Conservation (phyloP, 2,888 invertebrate genomes). For the Zygothrica quintamaculata region DNA sequence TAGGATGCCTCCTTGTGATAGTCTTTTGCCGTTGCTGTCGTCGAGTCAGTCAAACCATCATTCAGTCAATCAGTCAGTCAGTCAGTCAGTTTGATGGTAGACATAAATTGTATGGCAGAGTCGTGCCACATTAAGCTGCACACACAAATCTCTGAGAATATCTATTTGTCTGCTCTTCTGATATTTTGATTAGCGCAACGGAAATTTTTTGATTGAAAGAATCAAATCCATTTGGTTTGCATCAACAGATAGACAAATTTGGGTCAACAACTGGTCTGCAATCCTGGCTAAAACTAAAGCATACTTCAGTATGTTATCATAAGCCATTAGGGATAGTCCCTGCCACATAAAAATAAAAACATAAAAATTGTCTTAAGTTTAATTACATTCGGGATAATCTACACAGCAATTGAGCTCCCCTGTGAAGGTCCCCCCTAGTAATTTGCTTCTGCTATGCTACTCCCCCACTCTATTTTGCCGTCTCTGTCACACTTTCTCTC, state of each 20-base stretch:
- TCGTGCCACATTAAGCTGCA: slow-evolving; percentile 14
- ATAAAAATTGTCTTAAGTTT: slow-evolving; percentile 56
- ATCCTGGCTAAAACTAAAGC: too few relatives aligned
- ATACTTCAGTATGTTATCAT: slow-evolving; percentile 16
- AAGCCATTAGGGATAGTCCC: slow-evolving; percentile 39
- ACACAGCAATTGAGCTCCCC: slow-evolving; percentile 27
- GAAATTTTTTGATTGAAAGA: slow-evolving; percentile 38
- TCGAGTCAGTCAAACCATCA: slow-evolving; percentile 51
- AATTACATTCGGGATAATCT: slow-evolving; percentile 64
- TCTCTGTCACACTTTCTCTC: background rate
- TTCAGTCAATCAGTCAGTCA: slow-evolving; percentile 42
- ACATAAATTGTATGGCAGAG: slow-evolving; percentile 63
- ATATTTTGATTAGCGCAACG: slow-evolving; percentile 63
- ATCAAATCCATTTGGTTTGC: slow-evolving; percentile 34
- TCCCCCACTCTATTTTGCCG: background rate
- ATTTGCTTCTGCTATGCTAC: too few relatives aligned
- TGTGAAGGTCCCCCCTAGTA: slow-evolving; percentile 3
- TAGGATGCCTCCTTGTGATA: too few relatives aligned
- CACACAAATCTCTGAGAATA: too few relatives aligned
- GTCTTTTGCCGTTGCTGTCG: slow-evolving; percentile 54
- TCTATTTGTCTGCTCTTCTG: slow-evolving; percentile 33
- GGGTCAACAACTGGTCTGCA: slow-evolving; percentile 40
- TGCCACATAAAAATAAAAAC: slow-evolving; percentile 15
- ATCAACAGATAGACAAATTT: slow-evolving; percentile 33
- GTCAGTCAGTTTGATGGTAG: slow-evolving; percentile 62